A percentile compares a stretch with the other conserved stretches of the same genome.
phyloP scores from a whole-genome alignment of 2,888 invertebrate genomes.

The Hololepta plana region DNA sequence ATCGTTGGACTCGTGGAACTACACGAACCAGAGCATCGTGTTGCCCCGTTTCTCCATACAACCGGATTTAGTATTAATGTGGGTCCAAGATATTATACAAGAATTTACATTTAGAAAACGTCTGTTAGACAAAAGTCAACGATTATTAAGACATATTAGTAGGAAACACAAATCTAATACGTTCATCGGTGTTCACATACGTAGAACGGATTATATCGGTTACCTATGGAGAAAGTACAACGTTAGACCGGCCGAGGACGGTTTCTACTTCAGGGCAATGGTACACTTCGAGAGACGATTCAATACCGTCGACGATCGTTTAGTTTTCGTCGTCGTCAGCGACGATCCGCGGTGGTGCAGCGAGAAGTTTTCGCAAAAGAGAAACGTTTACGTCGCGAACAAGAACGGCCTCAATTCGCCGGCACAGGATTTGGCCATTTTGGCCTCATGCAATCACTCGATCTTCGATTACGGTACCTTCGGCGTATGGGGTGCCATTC shows the following conservation, averaged over 20 bases:
- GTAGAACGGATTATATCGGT: constrained; percentile 36
- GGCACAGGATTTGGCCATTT: constrained; percentile 28
- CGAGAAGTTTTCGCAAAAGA: constrained; percentile 19
- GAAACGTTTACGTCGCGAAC: constrained; percentile 26
- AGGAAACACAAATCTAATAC: constrained; percentile 12
- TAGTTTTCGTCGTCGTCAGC: constrained; percentile 28
- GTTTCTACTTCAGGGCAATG: constrained; percentile 28
- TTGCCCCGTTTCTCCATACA: constrained; percentile 33
- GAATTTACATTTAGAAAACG: constrained; percentile 34
- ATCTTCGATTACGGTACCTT: constrained; percentile 34
- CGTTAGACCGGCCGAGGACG: constrained; percentile 22
- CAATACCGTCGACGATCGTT: constrained; percentile 11
- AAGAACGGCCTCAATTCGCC: constrained; percentile 21
- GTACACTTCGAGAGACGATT: constrained; percentile 26
- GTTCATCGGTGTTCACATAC: constrained; percentile 35
- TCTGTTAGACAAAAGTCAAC: constrained; percentile 28
- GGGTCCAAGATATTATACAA: constrained; percentile 35
- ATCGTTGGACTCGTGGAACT: constrained; percentile 34
- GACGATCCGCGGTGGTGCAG: constrained; percentile 32
- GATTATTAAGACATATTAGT: constrained; percentile 22
- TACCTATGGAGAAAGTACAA: constrained; percentile 34
- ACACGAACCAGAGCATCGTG: constrained; percentile 36
- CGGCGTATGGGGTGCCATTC: constrained; percentile 32
- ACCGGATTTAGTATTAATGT: constrained; percentile 33
- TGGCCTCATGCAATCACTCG: constrained; percentile 33